A percentile compares a stretch with the other conserved stretches of the same genome.
Conservation (phyloP, 1,140 invertebrate species). For the Drosophila fuyamai region DNA sequence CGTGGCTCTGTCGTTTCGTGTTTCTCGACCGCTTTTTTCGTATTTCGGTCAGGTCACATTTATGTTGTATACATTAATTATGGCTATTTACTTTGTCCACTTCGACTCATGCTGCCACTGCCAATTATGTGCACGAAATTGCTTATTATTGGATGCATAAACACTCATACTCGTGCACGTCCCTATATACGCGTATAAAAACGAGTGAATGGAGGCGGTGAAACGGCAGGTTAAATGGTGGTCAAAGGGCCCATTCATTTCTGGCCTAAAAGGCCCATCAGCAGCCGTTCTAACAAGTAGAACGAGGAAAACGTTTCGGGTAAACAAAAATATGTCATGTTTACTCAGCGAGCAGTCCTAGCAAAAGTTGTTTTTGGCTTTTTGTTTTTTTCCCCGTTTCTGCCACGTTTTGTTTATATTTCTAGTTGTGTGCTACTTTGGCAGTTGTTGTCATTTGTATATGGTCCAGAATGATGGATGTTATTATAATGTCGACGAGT, state of each 20-base stretch:
- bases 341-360: conserved; percentile 66
- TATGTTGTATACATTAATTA: conserved; percentile 83
- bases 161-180: conserved; percentile 28
- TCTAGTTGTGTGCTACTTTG: conserved; percentile 48
- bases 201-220: conserved; percentile 36
- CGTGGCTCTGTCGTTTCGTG: conserved; percentile 17
- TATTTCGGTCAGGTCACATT: conserved; percentile 79
- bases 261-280: conserved; percentile 70
- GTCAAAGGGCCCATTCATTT: conserved; percentile 67
- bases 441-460: conserved; percentile 61
- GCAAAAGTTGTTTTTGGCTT: conserved; percentile 46
- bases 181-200: conserved; percentile 19
- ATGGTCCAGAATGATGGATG: conserved; percentile 72
- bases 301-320: conserved; percentile 43
- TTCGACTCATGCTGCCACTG: conserved; percentile 47
- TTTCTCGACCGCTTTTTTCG: conserved; percentile 56
- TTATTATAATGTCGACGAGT: conserved; percentile 72
- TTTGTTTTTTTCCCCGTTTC: conserved; percentile 5
- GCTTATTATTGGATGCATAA: conserved; percentile 77
- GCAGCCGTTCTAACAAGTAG: conserved; percentile 25
- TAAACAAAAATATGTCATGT: conserved; percentile 75
- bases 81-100: conserved; percentile 74
- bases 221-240: conserved; percentile 74
- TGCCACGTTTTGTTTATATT: conserved; percentile 39
- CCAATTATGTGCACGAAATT: conserved; percentile 81